Evolutionary conservation across 2,797 vertebrate genomes (phyloP).

Genomic region (Lerista edwardsae): DNA sequence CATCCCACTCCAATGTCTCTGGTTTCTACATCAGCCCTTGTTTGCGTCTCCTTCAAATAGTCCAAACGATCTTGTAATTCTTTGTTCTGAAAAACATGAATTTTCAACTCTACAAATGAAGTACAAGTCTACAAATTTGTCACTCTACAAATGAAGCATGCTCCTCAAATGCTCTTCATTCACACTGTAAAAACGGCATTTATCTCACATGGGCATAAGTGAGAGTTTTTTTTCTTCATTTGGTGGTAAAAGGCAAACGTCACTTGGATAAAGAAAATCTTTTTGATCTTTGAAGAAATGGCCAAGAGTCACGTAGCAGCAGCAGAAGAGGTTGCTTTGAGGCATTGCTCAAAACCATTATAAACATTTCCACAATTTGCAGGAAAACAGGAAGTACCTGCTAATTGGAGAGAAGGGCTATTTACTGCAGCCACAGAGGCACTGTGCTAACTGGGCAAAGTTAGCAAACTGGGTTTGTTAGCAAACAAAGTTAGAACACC

Average conservation of each 20-base stretch:
- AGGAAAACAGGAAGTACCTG: too few species aligned
- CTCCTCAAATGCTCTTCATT: neutral
- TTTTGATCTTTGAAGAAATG: neutral
- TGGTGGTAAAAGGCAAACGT: neutral
- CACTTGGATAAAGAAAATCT: neutral
- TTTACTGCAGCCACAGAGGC: too few species aligned
- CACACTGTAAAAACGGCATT: neutral
- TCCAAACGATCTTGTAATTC: conserved; percentile 97
- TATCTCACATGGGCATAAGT: neutral
- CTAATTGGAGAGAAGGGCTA: too few species aligned
- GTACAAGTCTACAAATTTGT: too few species aligned
- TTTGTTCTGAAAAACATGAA: conserved; percentile 88
- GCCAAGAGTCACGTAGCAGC: too few species aligned
- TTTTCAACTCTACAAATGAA: conserved; percentile 35
- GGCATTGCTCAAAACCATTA: neutral
- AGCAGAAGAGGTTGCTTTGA: neutral
- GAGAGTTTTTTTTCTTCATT: neutral
- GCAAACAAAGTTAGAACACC: too few species aligned
- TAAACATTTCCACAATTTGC: neutral
- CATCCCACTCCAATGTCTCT: conserved; percentile 89
- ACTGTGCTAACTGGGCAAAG: too few species aligned
- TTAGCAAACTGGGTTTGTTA: too few species aligned
- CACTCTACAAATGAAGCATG: neutral
- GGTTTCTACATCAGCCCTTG: conserved; percentile 82
- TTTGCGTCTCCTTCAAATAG: conserved; percentile 90